Evolutionary conservation across 30 jellyfish, hydroid and myxozoan species (phyloP), one percentile per base, ranked within the genome.

Genomic region (Chrysaora quinquecirrha): DNA sequence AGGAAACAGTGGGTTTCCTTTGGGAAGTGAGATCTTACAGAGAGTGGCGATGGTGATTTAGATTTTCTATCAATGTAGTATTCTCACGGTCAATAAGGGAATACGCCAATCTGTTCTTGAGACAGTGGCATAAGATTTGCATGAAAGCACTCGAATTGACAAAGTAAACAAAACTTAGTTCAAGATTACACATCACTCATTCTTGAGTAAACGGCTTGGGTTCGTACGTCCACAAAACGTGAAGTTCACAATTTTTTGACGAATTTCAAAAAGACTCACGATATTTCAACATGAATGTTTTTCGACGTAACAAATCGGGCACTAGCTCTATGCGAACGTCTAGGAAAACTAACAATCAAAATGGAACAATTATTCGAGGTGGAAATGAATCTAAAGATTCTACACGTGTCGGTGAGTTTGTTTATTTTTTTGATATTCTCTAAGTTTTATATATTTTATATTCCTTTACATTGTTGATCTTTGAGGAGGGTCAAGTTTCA

Each of bases 1-100:
- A 82, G 92, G 92, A 82, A 82, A 71, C 85, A 69, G 78, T 82
- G 85, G 92, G 92, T 82, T 82, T 82, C 92, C 92, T 82, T 68
- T 52, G 92, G 92, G 92, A 82, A 82, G 85, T 74, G 85, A 74
- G 84, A 30, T 14, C 90, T 4, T 31, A 49, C 90, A 30, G 54
- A 65, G 83, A 34, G n/a, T n/a, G 46, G 79, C 60, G 64, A 52
- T 10, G 29, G 64, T 25, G 54, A 74, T 82, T 82, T 71, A 49
- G 25, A 52, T 9, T 52, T 52, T 52, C 68, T 10, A 52, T 20
- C 29, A 20, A 52, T 52, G 14, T 52, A 16, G 27, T 19, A 52
- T 10, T 52, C 68, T 52, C 54, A 38, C 54, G 54, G 6, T 38
- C 11, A 38, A 38, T 38, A 52, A 7, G 29, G 25, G 27, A 19